phyloP scores from a whole-genome alignment of 2,113 vertebrate genomes.

The Clupea harengus region DNA sequence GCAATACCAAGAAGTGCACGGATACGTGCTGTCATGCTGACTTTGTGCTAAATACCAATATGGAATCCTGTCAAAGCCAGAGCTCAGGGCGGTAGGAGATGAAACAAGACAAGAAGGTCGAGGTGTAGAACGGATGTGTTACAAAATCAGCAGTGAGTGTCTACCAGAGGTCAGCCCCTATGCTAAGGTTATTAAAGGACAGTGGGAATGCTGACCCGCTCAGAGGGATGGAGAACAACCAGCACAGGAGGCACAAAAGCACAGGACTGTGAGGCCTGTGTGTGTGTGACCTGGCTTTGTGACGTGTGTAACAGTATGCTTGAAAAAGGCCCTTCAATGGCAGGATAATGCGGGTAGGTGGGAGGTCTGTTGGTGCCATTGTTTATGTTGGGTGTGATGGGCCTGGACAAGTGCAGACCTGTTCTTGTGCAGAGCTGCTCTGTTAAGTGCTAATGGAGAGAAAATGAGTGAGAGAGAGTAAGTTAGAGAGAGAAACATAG shows the following conservation, averaged over 20 bases:
- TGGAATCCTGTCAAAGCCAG: neutral
- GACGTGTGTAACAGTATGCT: neutral
- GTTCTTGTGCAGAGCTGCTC: neutral
- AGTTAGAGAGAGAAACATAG: neutral
- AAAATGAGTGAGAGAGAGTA: neutral
- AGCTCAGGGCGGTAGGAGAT: too few species aligned
- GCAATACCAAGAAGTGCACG: too few species aligned
- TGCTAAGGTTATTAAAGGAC: neutral
- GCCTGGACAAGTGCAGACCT: conserved; percentile 25
- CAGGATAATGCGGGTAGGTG: conserved; percentile 11
- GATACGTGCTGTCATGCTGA: neutral
- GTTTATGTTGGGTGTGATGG: conserved; percentile 33
- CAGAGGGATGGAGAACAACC: too few species aligned
- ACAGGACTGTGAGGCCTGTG: neutral
- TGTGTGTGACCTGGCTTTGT: neutral
- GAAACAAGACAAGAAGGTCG: neutral
- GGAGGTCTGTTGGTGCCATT: conserved; percentile 11
- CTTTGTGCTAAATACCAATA: neutral
- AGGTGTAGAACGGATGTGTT: neutral
- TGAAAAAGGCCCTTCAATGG: neutral
- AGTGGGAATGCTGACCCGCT: neutral
- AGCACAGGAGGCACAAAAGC: neutral
- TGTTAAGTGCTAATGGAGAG: neutral
- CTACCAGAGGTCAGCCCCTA: neutral
- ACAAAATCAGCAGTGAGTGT: neutral